phyloP scores from a whole-genome alignment of 1,140 invertebrate genomes.

The Pogonomyrmex californicus region DNA sequence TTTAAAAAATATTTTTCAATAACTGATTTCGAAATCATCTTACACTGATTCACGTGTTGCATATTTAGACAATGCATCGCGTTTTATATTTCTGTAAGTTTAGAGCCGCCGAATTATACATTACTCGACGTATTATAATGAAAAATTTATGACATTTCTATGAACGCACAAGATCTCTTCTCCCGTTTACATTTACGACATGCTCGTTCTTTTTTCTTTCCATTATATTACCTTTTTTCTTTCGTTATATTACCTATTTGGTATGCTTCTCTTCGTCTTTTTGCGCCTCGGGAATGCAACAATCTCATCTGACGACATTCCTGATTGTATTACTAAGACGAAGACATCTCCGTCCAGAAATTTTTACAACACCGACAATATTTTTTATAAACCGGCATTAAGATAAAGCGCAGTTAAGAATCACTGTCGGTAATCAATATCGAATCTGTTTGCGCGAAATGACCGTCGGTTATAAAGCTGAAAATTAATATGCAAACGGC shows the following conservation, averaged over 20 bases:
- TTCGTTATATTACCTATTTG: constrained; percentile 6
- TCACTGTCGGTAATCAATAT: constrained; percentile 1
- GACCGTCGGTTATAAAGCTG: not conserved
- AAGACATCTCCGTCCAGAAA: not conserved
- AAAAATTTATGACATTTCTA: not conserved
- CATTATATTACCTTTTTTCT: constrained; percentile 3
- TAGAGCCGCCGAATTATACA: not conserved
- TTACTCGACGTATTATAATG: not conserved
- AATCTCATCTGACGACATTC: not conserved
- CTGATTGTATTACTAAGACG: not conserved
- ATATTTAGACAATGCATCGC: not conserved
- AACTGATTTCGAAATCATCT: not conserved
- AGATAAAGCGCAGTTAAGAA: not conserved
- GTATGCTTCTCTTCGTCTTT: not conserved
- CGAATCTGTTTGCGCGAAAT: not conserved
- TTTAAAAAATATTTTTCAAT: not conserved
- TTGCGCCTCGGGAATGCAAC: not conserved
- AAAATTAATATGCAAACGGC: constrained; percentile 29
- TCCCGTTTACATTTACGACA: not conserved
- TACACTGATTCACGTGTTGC: constrained; percentile 1
- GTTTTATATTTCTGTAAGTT: constrained; percentile 2
- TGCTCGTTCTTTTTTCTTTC: constrained; percentile 4
- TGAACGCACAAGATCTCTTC: not conserved
- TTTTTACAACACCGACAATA: not conserved
- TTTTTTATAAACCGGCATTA: not conserved